Base-by-base conservation (phyloP, 2,113 vertebrate species). In the Thermophis baileyi region DNA sequence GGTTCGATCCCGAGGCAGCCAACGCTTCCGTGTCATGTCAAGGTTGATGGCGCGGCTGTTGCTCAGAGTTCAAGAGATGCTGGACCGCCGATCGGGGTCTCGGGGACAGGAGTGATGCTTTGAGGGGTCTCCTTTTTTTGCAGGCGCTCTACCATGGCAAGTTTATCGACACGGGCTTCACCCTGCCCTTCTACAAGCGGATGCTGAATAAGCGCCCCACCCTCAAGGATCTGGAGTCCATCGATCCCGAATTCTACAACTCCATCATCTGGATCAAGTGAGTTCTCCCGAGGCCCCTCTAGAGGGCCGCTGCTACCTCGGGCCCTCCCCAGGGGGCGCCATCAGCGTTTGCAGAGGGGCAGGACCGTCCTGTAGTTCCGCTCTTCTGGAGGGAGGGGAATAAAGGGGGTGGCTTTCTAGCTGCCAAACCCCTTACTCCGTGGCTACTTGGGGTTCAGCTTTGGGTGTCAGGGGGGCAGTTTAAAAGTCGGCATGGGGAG, bases 201-300 rank as follows among this genome's bases (percentile, higher is more conserved):
- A 99, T 99, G 99, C 97, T 99, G 93, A 99, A 99, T 97, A 99
- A 99, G 97, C 98, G 99, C 35, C 99, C 99, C 4, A 99, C 99
- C 0, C 97, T 99, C 81, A 99, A 99, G 96, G 99, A 99, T 97
- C 98, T 99, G 97, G 99, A 99, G 94, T 99, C 99, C 96, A 99
- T 99, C 0, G 99, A 99, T 96, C 99, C 99, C 0, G 99, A 99
- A 97, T 99, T 99, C 94, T 99, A 99, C 96, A 99, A 99, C 98
- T 99, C 99, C 95, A 99, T 99, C 6, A 97, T 99, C 95, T 99
- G 99, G 99, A 99, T 99, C 96, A 99, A 99, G 99, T 99, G 97
- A 98, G 99, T 98, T 27, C 16, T 60, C 69, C 46, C 1, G 0
- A 44, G 35, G 18, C 35, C 35, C 18, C 6, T 22, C 69, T 20